phyloP scores from a whole-genome alignment of 2,113 vertebrate species.

The Cephalopterus ornatus region DNA sequence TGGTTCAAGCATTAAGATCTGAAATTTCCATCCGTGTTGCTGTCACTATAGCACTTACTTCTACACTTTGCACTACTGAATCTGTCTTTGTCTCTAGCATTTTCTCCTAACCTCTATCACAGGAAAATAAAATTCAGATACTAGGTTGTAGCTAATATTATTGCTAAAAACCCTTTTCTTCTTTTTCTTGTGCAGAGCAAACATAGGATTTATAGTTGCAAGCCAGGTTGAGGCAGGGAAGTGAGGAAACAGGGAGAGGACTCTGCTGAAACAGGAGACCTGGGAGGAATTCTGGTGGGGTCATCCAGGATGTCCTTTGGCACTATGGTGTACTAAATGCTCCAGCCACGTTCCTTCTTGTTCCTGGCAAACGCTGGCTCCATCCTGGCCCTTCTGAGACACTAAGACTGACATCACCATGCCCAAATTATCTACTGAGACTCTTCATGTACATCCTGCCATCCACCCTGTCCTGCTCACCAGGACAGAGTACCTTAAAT shows the following conservation, averaged over 20 bases:
- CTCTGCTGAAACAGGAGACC: conserved; percentile 37
- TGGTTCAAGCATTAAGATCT: neutral
- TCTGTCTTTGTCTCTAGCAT: fast-evolving
- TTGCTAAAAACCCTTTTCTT: neutral
- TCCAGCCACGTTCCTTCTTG: conserved; percentile 21
- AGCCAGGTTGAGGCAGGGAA: neutral
- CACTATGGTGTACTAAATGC: conserved; percentile 9
- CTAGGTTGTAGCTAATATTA: neutral
- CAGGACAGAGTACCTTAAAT: neutral
- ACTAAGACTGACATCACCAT: neutral
- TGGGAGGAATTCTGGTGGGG: conserved; percentile 3
- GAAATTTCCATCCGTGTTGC: neutral
- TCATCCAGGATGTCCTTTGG: conserved; percentile 54
- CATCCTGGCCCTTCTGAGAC: conserved; percentile 9
- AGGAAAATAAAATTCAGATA: neutral
- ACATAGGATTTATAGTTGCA: neutral
- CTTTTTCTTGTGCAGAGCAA: neutral
- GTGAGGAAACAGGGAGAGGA: neutral
- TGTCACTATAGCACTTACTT: neutral
- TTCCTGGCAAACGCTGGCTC: conserved; percentile 28
- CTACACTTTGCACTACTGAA: neutral
- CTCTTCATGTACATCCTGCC: neutral
- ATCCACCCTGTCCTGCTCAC: neutral
- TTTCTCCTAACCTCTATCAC: neutral
- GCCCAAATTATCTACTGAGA: conserved; percentile 3